Evolutionary conservation across 2,797 vertebrate genomes (phyloP), one percentile per base, ranked within the genome.

Genomic region (Antennarius maculatus): DNA sequence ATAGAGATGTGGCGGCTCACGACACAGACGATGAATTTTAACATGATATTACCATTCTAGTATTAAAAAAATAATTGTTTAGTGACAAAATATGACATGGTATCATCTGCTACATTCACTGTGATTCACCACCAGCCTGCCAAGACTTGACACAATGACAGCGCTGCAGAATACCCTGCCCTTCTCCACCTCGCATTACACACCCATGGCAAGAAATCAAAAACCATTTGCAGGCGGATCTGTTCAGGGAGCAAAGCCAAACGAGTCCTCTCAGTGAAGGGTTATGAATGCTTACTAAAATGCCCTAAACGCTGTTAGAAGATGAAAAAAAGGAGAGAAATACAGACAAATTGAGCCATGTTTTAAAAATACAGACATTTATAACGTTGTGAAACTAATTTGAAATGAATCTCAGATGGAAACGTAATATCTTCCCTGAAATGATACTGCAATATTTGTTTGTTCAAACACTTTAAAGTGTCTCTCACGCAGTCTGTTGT

Each of bases 141-240:
- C 61, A 55, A 42, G 45, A 64, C 53, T 73, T 1, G 3, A 31
- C 59, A 41, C 53, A 28, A 28, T n/a, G 53, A 46, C 46, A n/a
- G 34, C 28, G 8, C 58, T 58, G 73, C 69, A 76, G 71, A 70
- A 79, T 71, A 46, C 67, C 57, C 61, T 47, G 52, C 70, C 69
- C 79, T 18, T 31, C 62, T 76, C 64, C 10, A 8, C 67, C 55
- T 70, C 77, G 0, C 29, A 31, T 62, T 50, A 62, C 73, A 63
- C 67, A 66, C 54, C 47, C 34, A 10, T 48, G 51, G 56, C 62
- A 69, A 54, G 28, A 53, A 61, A 45, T 67, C 43, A 50, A 48
- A 62, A 77, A 57, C 28, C 46, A 29, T 59, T 31, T 48, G 42
- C 53, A 62, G 58, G 49, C 66, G 51, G 50, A 2, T 50, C 17